phyloP scores from a whole-genome alignment of 2,113 vertebrate species.

The human region DNA sequence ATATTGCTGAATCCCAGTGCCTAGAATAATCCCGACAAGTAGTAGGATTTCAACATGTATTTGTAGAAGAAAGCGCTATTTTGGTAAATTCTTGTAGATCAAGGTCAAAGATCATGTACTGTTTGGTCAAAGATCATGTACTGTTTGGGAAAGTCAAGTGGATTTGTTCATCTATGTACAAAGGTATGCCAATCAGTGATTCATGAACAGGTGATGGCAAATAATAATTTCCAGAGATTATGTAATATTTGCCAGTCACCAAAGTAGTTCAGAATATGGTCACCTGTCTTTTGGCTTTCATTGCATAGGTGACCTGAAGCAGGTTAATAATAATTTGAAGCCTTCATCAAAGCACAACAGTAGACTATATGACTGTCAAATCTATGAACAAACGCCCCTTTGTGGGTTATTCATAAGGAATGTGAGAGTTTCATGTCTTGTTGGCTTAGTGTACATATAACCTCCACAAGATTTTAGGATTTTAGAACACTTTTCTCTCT shows the following conservation, averaged over 20 bases:
- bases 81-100: background rate
- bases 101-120: background rate
- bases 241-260: background rate
- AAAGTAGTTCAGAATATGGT: background rate
- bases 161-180: background rate
- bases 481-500: background rate
- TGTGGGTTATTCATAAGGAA: background rate
- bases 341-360: background rate
- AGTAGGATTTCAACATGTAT: background rate
- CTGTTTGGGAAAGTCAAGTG: background rate
- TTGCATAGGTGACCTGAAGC: background rate
- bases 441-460: background rate
- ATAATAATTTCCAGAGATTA: background rate
- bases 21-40: background rate
- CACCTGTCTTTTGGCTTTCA: constrained; percentile 30
- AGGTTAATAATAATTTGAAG: constrained; percentile 24
- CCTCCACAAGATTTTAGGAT: background rate
- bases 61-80: background rate
- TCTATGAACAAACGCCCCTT: background rate
- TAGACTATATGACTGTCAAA: background rate
- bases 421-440: background rate
- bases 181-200: background rate
- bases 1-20: background rate
- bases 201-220: background rate
- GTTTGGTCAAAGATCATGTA: background rate